phyloP scores from a whole-genome alignment of 64 coral and sea anemone genomes.

The Porites lutea region DNA sequence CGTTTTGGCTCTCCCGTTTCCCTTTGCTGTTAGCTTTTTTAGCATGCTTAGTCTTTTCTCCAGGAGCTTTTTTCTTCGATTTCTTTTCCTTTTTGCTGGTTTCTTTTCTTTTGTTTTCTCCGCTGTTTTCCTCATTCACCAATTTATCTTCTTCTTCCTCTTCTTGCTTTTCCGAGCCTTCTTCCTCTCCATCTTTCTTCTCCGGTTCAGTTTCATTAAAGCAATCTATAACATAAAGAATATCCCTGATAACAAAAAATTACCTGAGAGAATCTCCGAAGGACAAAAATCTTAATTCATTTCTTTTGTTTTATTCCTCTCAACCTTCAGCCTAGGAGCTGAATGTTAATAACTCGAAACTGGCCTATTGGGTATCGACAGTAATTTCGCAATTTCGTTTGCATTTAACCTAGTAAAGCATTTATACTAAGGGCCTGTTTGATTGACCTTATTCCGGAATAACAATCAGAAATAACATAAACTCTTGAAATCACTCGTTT shows the following conservation, averaged over 20 bases:
- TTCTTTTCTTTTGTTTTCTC: conserved; percentile 37
- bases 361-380: no score
- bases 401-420: no score
- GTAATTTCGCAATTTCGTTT: no score
- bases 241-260: background rate
- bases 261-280: background rate
- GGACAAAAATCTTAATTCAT: background rate
- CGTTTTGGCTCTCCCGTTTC: background rate
- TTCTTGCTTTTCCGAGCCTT: conserved; percentile 8
- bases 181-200: conserved; percentile 24
- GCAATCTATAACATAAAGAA: conserved; percentile 31
- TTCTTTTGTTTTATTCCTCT: no score
- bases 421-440: no score
- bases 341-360: no score
- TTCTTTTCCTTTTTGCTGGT: conserved; percentile 11
- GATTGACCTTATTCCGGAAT: no score
- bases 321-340: no score
- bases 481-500: no score
- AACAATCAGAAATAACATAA: no score
- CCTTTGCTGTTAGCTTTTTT: conserved; percentile 1
- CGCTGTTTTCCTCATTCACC: background rate
- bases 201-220: conserved; percentile 43
- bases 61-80: background rate
- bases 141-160: background rate
- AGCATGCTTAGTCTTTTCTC: conserved; percentile 34